phyloP scores from a whole-genome alignment of 2,113 vertebrate species.

The Sebastes fasciatus region DNA sequence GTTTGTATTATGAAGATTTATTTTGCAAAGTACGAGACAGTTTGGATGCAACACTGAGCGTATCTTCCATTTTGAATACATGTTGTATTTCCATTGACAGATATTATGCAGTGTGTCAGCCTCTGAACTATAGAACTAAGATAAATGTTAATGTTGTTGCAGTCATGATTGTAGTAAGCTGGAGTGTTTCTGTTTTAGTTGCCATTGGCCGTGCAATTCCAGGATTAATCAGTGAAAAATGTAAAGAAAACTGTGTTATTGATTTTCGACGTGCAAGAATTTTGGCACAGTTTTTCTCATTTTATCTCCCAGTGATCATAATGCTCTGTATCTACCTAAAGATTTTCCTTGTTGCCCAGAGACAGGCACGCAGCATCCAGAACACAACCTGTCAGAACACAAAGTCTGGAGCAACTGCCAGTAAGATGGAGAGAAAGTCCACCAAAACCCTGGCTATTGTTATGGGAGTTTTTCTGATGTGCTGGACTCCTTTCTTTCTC shows the following conservation, averaged over 20 bases:
- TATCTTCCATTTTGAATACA: constrained; percentile 39
- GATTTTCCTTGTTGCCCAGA: constrained; percentile 54
- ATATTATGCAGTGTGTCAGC: constrained; percentile 42
- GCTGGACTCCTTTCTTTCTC: constrained; percentile 32
- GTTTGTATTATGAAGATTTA: constrained; percentile 22
- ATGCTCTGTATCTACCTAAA: constrained; percentile 57
- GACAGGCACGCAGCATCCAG: constrained; percentile 41
- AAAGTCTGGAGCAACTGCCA: constrained; percentile 16
- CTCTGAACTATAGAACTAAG: constrained; percentile 36
- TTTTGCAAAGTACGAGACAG: constrained; percentile 43
- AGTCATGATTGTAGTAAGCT: constrained; percentile 34
- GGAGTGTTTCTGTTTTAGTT: constrained; percentile 9
- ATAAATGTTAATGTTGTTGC: constrained; percentile 8
- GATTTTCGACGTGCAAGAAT: constrained; percentile 22
- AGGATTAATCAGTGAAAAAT: constrained; percentile 26
- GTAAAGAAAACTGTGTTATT: constrained; percentile 26
- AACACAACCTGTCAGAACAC: not conserved
- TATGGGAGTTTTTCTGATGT: constrained; percentile 49
- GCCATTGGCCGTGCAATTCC: constrained; percentile 9
- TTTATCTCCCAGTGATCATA: constrained; percentile 53
- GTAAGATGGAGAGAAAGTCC: constrained; percentile 48
- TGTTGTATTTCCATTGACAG: constrained; percentile 56
- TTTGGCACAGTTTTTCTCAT: constrained; percentile 41
- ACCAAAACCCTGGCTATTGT: constrained; percentile 58
- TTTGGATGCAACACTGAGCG: constrained; percentile 39